phyloP scores from a whole-genome alignment of 2,797 vertebrate species.

The Falco columbarius region DNA sequence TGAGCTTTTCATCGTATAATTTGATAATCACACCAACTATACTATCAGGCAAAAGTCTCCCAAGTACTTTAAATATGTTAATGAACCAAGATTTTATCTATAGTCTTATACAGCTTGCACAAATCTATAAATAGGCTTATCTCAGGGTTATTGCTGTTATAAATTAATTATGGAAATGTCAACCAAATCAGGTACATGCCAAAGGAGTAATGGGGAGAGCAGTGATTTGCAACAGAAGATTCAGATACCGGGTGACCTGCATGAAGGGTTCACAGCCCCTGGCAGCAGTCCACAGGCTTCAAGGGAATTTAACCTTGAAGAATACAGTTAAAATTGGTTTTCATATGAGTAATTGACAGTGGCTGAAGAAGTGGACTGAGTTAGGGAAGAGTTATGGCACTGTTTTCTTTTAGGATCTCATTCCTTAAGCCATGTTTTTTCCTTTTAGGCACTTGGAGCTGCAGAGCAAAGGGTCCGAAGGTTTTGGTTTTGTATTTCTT shows the following conservation, averaged over 20 bases:
- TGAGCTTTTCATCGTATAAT: slow-evolving; percentile 37
- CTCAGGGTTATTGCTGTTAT: slow-evolving; percentile 76
- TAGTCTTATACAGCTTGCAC: slow-evolving; percentile 73
- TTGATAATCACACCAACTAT: slow-evolving; percentile 63
- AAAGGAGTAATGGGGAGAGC: slow-evolving; percentile 80
- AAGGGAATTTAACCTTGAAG: slow-evolving; percentile 86
- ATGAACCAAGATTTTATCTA: slow-evolving; percentile 77
- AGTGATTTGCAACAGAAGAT: slow-evolving; percentile 76
- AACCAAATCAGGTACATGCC: slow-evolving; percentile 83
- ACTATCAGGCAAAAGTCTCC: slow-evolving; percentile 67
- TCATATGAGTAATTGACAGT: slow-evolving; percentile 22
- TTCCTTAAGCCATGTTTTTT: not conserved
- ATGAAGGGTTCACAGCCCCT: slow-evolving; percentile 79
- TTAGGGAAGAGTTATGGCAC: slow-evolving; percentile 27
- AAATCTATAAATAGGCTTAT: slow-evolving; percentile 81
- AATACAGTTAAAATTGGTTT: slow-evolving; percentile 61
- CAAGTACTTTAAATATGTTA: slow-evolving; percentile 76
- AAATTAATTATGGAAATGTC: slow-evolving; percentile 83
- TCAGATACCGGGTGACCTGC: slow-evolving; percentile 71
- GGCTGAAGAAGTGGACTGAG: slow-evolving; percentile 36
- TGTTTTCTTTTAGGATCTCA: not conserved
- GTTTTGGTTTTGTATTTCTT: not conserved
- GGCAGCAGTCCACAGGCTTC: slow-evolving; percentile 77
- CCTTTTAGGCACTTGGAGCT: not conserved
- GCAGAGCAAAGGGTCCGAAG: not conserved